These are phyloP conservation scores for Pogoniulus pusillus DNA, from an alignment of 2,797 vertebrate genomes.

Conservation along the genomic window DNA sequence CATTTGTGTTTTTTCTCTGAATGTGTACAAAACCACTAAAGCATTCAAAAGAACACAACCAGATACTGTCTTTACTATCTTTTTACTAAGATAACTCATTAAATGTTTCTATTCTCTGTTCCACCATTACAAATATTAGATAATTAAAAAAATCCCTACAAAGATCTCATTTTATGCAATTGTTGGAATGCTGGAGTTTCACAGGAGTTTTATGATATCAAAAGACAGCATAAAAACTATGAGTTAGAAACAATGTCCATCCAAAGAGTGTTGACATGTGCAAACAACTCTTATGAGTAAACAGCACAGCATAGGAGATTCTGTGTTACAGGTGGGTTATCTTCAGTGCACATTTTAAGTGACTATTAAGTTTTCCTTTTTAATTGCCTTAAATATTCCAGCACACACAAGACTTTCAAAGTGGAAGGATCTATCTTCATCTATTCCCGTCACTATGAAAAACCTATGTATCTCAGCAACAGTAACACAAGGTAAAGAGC, in stretches of 20 bases:
- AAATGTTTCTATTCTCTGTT: not conserved
- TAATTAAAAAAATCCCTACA: not conserved
- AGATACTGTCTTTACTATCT: not conserved
- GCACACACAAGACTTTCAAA: not conserved
- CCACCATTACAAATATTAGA: not conserved
- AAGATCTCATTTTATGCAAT: not conserved
- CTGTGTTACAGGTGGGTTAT: not conserved
- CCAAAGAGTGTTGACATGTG: not conserved
- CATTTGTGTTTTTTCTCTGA: not conserved
- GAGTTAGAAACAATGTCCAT: accelerated
- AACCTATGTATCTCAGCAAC: not conserved
- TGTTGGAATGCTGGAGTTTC: not conserved
- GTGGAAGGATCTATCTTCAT: not conserved
- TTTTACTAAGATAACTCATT: not conserved
- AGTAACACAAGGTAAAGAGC: not conserved
- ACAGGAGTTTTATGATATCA: accelerated
- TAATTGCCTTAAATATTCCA: not conserved
- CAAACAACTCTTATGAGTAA: not conserved
- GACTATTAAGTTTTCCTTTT: not conserved
- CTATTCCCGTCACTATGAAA: not conserved
- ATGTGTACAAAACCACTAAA: not conserved
- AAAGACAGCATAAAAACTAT: not conserved
- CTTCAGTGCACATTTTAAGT: not conserved
- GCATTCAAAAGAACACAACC: not conserved
- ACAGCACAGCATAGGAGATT: not conserved